Evolutionary conservation across 2,797 vertebrate species (phyloP), one percentile per base, ranked within the genome.

Genomic region (Distichodus sexfasciatus): DNA sequence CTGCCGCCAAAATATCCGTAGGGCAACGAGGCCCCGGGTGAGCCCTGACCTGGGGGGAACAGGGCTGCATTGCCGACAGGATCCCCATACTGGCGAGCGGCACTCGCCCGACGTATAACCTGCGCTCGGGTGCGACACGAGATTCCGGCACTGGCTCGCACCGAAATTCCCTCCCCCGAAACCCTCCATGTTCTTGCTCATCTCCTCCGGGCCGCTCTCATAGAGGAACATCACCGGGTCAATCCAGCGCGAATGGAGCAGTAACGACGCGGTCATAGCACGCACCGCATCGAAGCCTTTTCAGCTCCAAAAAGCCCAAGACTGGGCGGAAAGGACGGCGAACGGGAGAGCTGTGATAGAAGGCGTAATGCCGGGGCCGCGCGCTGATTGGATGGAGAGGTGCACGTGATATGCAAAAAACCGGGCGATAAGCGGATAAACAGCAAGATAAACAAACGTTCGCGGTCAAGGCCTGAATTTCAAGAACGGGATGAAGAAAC

Each of bases 151-250:
- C 87, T 97, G 95, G 87, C 92, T 97, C 76, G 95, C 94, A 41
- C 95, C 92, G 69, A 95, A 95, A 88, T 95, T 96, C 78, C 94
- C 93, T 84, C 90, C 91, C n/a, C 87, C 81, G 72, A 91, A 93
- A 70, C 90, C 94, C 81, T 98, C 96, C 96, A 99, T 98, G 91
- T 93, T 98, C 90, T 96, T 96, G 91, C 90, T 95, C 88, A 95
- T 93, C 75, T 98, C 96, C 88, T 99, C 94, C 88, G 93, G 87
- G 76, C 89, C 89, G 94, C 93, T 94, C 92, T 98, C 96, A 93
- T 97, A 98, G 81, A 99, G 94, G 76, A 98, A 99, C 96, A 99
- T 98, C 91, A 98, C 93, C 89, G 96, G 96, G 92, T 98, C 96
- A 89, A 96, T 93, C 96, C 96, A 99, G 94, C 94, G 96, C 85